phyloP scores from a whole-genome alignment of 2,113 vertebrate genomes.

The Eleginops maclovinus region DNA sequence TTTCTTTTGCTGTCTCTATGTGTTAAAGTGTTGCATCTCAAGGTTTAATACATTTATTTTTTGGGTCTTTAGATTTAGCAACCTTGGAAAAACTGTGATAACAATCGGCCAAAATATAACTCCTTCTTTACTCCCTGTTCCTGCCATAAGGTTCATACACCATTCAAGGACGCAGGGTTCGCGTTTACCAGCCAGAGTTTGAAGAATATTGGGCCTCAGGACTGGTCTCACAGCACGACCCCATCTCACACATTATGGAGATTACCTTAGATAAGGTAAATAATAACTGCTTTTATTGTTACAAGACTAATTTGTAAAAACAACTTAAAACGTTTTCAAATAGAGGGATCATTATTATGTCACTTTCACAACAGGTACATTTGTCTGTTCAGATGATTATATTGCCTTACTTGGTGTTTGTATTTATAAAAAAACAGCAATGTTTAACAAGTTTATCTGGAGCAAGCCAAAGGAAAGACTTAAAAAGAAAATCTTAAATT shows the following conservation, averaged over 20 bases:
- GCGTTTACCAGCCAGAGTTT: constrained; percentile 96
- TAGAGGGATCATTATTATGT: not conserved
- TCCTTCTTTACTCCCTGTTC: not conserved
- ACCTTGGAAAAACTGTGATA: not conserved
- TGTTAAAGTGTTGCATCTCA: not conserved
- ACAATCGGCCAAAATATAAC: not conserved
- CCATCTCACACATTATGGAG: constrained; percentile 94
- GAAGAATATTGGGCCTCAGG: constrained; percentile 92
- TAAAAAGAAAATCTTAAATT: no score
- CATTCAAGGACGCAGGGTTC: constrained; percentile 94
- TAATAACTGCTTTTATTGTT: not conserved
- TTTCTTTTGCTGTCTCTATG: not conserved
- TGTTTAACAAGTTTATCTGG: not conserved
- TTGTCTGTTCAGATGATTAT: not conserved
- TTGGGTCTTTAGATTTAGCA: not conserved
- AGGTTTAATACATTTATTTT: not conserved
- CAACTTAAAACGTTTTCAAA: not conserved
- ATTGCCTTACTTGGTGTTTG: not conserved
- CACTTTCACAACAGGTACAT: not conserved
- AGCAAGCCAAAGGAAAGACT: no score
- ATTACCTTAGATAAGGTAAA: constrained; percentile 93
- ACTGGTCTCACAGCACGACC: constrained; percentile 92
- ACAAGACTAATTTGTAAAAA: not conserved
- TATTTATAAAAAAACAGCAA: not conserved
- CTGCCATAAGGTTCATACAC: constrained; percentile 89